Percentiles rank a stretch among this genome's conserved stretches.
Evolutionary conservation across 2,888 invertebrate genomes (phyloP).

Genomic region (Lottia scabra): DNA sequence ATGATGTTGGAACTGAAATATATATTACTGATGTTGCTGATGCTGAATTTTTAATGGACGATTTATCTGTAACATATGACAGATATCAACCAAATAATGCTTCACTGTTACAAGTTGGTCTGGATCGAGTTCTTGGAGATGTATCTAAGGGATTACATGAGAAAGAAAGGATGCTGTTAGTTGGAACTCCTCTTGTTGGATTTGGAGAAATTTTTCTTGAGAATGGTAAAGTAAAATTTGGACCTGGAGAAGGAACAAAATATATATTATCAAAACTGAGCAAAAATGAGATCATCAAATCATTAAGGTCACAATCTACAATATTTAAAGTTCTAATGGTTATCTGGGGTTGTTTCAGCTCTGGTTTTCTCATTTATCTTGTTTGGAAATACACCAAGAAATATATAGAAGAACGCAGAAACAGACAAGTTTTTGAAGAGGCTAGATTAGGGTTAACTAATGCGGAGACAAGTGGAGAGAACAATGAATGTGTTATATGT

Average conservation of each 20-base stretch:
- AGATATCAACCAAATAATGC: slow-evolving; percentile 83
- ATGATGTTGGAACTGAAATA: slow-evolving; percentile 72
- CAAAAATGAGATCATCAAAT: slow-evolving; percentile 80
- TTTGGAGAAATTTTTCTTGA: slow-evolving; percentile 82
- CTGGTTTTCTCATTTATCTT: slow-evolving; percentile 73
- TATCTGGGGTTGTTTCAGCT: slow-evolving; percentile 74
- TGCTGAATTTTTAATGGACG: slow-evolving; percentile 75
- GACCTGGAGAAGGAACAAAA: slow-evolving; percentile 76
- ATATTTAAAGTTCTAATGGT: slow-evolving; percentile 72
- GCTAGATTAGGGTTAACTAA: slow-evolving; percentile 23
- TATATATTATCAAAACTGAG: slow-evolving; percentile 85
- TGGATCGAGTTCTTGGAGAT: slow-evolving; percentile 88
- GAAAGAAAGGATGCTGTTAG: slow-evolving; percentile 87
- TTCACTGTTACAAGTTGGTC: slow-evolving; percentile 82
- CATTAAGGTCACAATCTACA: slow-evolving; percentile 79
- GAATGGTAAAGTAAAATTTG: slow-evolving; percentile 78
- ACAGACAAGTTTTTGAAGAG: slow-evolving; percentile 29
- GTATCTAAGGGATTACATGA: slow-evolving; percentile 85
- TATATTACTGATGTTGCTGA: slow-evolving; percentile 81
- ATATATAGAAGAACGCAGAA: slow-evolving; percentile 29
- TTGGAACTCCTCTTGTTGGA: slow-evolving; percentile 83
- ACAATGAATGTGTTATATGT: slow-evolving; percentile 83
- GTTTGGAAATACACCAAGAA: slow-evolving; percentile 70
- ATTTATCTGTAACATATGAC: slow-evolving; percentile 86
- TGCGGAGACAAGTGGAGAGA: slow-evolving; percentile 14